phyloP scores from a whole-genome alignment of 2,113 vertebrate genomes.

The Coryphaenoides rupestris region DNA sequence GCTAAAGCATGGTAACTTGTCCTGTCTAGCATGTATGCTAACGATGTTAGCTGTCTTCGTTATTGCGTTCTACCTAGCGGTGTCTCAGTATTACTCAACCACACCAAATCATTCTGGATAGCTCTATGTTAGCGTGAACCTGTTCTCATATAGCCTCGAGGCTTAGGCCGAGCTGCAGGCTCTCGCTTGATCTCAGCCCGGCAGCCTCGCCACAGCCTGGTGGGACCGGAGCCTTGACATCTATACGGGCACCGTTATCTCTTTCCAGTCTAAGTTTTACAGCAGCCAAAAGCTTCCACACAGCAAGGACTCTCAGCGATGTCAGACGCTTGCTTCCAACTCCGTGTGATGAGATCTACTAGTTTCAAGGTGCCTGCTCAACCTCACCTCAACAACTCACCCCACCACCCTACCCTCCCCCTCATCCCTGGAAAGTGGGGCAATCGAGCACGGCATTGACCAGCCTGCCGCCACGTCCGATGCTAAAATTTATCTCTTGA shows the following conservation, averaged over 20 bases:
- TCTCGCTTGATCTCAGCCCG: slow-evolving; percentile 52
- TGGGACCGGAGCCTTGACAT: slow-evolving; percentile 44
- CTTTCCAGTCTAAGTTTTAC: slow-evolving; percentile 68
- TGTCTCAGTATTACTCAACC: too few species aligned
- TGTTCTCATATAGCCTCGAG: background rate
- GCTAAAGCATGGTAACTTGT: too few species aligned
- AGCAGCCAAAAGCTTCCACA: slow-evolving; percentile 62
- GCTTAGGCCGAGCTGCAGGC: slow-evolving; percentile 27
- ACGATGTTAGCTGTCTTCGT: too few species aligned
- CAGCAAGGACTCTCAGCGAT: slow-evolving; percentile 43
- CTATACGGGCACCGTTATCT: slow-evolving; percentile 75
- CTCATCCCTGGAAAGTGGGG: slow-evolving; percentile 11
- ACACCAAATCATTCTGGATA: too few species aligned
- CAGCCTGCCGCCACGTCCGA: slow-evolving; percentile 75
- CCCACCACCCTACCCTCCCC: background rate
- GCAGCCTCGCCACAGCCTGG: slow-evolving; percentile 68
- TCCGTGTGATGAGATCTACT: slow-evolving; percentile 27
- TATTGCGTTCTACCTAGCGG: too few species aligned
- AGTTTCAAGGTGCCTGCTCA: slow-evolving; percentile 10
- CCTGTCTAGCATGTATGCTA: too few species aligned
- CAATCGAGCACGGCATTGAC: slow-evolving; percentile 44
- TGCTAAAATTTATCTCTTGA: slow-evolving; percentile 86
- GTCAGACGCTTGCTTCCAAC: slow-evolving; percentile 54
- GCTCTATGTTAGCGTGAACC: background rate
- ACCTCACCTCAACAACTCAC: background rate